Base-by-base conservation (phyloP, 2,888 invertebrate genomes). In the Pseudococcus jackbeardsleyi region DNA sequence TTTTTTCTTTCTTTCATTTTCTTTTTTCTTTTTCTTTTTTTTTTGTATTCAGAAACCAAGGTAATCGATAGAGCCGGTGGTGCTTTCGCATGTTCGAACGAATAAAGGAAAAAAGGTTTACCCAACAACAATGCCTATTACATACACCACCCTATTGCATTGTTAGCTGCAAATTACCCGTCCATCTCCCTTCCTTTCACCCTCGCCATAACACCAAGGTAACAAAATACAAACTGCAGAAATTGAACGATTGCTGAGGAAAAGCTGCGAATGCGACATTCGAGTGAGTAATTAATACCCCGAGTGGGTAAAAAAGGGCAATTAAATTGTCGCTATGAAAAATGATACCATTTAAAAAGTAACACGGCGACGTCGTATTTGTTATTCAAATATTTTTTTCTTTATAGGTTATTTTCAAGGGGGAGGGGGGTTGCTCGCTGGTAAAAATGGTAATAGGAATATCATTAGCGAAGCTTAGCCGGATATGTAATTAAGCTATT, bases 401-500 rank as follows among this genome's bases (percentile, higher is more conserved):
- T 17, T 6, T 26, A 12, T 22, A 11, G 8, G 33, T 72, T 33
- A 42, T 42, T 42, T 42, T 42, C 9, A 5, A 72, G 17, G 39
- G 19, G 11, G 22, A 22, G 9, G 11, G 19, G 22, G 11, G 8
- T 22, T 19, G 64, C 9, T 19, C 22, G 64, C 0, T 22, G 54
- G 54, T 64, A 64, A 59, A 72, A 72, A 72, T 33, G 72, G 33
- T 33, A 72, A 72, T 72, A 72, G 11, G 79, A 82, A 82, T 82
- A 46, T 82, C 39, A 46, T 46, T 82, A 82, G 39, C 77, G 39
- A 17, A 77, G 79, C 11, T 82, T 82, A 17, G 79, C 79, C 79
- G 79, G 79, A 82, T 82, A 82, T 39, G 79, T 46, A 82, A 82
- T 82, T 82, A 82, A 82, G 79, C 79, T 82, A 82, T 82, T 82